Evolutionary conservation across 2,113 vertebrate genomes (phyloP), one percentile per base, ranked within the genome.

Genomic region (Melospiza melodia): DNA sequence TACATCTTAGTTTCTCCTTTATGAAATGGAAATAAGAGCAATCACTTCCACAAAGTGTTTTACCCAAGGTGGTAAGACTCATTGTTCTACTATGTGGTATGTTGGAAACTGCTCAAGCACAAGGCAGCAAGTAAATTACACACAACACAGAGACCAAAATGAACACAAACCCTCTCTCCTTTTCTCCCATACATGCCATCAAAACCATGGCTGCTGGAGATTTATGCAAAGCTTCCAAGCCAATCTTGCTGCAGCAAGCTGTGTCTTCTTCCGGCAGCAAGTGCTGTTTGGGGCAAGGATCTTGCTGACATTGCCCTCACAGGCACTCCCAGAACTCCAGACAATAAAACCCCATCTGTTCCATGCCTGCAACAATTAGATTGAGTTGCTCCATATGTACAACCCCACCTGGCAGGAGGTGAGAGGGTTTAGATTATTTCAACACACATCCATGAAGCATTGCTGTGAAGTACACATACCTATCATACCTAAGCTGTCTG

Each of bases 261-360:
- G 39, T 28, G 10, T 33, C 77, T 81, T 30, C 52, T 19, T 54
- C 52, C 52, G 11, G 52, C 81, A 76, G 79, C 74, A 94, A 91
- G 55, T 88, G 78, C 77, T 89, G 74, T 73, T 5, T 66, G 78
- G 95, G 75, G 82, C 85, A 95, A 81, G 37, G 52, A 96, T 90
- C 79, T 69, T 71, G 93, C 82, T 91, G 82, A 91, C 84, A 69
- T 21, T 41, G 58, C 81, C 94, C 65, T 84, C 82, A 91, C 9
- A 82, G 1, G 4, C 71, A 7, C 43, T 73, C 46, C 46, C 67
- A 77, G 51, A 55, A 83, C 59, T 90, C 43, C n/a, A 79, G 84
- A 94, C 82, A 93, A 89, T 95, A 94, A 97, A 97, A 71, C 27
- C 59, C 95, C 94, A 95, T 91, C 90, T 95, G 90, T 74, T 95